phyloP scores from a whole-genome alignment of 2,888 invertebrate genomes.

The Lochmaea capreae region DNA sequence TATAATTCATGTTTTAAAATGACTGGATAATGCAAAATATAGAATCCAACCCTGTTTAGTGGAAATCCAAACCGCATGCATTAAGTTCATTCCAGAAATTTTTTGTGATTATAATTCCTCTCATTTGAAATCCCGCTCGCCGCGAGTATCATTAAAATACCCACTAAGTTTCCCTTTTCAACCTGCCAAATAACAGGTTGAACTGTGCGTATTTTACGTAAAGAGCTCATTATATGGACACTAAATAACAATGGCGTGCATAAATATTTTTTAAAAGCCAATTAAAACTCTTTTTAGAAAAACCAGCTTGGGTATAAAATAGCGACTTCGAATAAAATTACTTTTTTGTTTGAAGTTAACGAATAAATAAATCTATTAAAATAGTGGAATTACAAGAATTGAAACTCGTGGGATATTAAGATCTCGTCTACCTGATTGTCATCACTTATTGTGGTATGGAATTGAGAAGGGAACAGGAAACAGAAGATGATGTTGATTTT shows the following conservation, averaged over 20 bases:
- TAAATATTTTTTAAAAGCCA: background rate
- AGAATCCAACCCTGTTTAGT: background rate
- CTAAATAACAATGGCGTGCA: background rate
- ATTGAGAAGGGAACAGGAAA: too few relatives aligned
- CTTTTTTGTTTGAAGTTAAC: too few relatives aligned
- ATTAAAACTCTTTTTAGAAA: too few relatives aligned
- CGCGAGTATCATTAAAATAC: slow-evolving; percentile 23
- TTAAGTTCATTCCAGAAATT: slow-evolving; percentile 26
- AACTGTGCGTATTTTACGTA: slow-evolving; percentile 8
- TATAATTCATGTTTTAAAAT: too few relatives aligned
- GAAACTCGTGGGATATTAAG: too few relatives aligned
- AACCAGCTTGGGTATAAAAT: too few relatives aligned
- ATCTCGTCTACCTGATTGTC: too few relatives aligned
- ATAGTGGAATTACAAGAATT: too few relatives aligned
- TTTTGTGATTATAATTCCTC: slow-evolving; percentile 23
- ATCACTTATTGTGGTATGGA: too few relatives aligned
- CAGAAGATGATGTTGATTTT: too few relatives aligned
- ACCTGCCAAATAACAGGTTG: slow-evolving; percentile 20
- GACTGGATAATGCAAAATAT: background rate
- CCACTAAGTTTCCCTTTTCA: slow-evolving; percentile 3
- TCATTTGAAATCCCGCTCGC: slow-evolving; percentile 22
- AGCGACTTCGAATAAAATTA: too few relatives aligned
- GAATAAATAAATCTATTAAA: too few relatives aligned
- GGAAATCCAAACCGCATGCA: background rate
- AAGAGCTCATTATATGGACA: slow-evolving; percentile 23